Conservation (phyloP, 2,888 invertebrate species). For the Anoplius nigerrimus region DNA sequence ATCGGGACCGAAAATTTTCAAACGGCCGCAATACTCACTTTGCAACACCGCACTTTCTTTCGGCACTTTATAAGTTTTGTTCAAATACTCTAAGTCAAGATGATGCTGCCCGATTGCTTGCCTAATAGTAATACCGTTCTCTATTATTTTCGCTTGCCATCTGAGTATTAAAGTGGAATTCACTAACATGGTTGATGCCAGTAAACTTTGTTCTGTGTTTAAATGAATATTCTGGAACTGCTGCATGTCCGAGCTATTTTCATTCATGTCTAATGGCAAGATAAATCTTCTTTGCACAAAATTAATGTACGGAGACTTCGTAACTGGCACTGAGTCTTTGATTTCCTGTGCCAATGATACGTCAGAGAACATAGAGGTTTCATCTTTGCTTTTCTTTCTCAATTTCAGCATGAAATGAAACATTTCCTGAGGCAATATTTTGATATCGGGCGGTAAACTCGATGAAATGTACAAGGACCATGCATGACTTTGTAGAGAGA, state of each 20-base stretch:
- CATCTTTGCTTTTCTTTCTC: conserved; percentile 59
- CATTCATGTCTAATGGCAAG: conserved; percentile 54
- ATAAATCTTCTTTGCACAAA: conserved; percentile 75
- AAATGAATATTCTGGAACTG: conserved; percentile 42
- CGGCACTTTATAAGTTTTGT: conserved; percentile 77
- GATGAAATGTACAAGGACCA: conserved; percentile 78
- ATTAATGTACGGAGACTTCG: conserved; percentile 73
- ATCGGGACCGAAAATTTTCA: conserved; percentile 73
- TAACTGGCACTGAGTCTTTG: conserved; percentile 56
- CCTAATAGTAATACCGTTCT: conserved; percentile 77
- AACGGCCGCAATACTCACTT: conserved; percentile 63
- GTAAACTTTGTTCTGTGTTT: conserved; percentile 40
- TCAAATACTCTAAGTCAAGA: conserved; percentile 80
- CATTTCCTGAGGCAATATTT: conserved; percentile 76
- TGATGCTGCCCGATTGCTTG: conserved; percentile 83
- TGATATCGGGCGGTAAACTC: conserved; percentile 69
- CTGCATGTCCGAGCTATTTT: conserved; percentile 52
- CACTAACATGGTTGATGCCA: conserved; percentile 60
- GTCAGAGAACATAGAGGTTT: conserved; percentile 66
- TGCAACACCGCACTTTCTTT: conserved; percentile 68
- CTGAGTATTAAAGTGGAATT: conserved; percentile 70
- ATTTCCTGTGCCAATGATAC: conserved; percentile 65
- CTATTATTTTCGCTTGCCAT: conserved; percentile 78
- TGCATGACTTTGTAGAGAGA: conserved; percentile 79
- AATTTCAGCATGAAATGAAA: conserved; percentile 77